phyloP scores from a whole-genome alignment of 2,797 vertebrate genomes.

The Tenualosa ilisha region DNA sequence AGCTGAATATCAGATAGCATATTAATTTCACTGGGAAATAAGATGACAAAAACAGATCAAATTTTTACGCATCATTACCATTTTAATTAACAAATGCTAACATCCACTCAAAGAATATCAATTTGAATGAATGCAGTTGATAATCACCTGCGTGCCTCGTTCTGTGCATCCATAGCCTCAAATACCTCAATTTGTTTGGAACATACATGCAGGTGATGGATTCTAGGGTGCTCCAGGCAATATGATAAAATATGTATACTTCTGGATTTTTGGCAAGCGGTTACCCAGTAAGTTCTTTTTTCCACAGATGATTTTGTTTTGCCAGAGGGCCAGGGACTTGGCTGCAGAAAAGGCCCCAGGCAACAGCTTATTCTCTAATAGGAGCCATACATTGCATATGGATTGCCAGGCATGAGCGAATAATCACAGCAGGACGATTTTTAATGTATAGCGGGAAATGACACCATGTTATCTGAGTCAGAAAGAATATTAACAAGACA shows the following conservation, averaged over 20 bases:
- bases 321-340: background rate
- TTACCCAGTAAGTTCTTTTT: background rate
- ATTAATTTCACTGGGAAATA: background rate
- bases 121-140: background rate
- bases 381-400: background rate
- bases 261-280: background rate
- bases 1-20: background rate
- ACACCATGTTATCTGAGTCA: background rate
- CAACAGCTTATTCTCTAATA: slow-evolving; percentile 8
- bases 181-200: background rate
- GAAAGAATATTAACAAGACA: background rate
- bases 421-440: background rate
- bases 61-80: background rate
- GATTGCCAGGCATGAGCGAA: background rate
- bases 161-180: background rate
- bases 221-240: background rate
- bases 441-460: background rate
- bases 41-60: background rate
- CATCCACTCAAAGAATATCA: too few relatives aligned
- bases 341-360: background rate
- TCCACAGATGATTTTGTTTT: background rate
- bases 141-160: background rate
- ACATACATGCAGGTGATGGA: background rate
- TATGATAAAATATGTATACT: background rate
- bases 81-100: background rate